Evolutionary conservation across 1,140 invertebrate species (phyloP).

Genomic region (Drosophila sproati): DNA sequence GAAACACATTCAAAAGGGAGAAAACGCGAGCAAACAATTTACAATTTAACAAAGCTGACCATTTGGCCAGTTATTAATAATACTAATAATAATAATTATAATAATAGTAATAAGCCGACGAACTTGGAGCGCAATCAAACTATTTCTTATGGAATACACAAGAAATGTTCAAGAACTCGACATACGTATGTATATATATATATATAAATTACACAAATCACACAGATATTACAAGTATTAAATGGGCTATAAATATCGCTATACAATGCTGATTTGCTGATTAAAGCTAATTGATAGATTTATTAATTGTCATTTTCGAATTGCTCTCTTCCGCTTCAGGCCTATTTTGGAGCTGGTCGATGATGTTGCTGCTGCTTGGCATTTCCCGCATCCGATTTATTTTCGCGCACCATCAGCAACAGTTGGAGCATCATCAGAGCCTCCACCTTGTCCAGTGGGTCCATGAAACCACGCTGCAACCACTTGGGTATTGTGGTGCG

Average conservation of each 20-base stretch:
- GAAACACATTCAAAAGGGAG: constrained; percentile 31
- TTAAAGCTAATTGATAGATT: constrained; percentile 53
- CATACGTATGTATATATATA: not conserved
- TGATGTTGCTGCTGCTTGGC: constrained; percentile 63
- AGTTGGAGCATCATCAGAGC: constrained; percentile 90
- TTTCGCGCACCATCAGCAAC: constrained; percentile 85
- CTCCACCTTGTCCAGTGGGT: constrained; percentile 95
- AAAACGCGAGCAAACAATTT: constrained; percentile 64
- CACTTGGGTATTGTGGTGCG: constrained; percentile 99
- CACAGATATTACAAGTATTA: constrained; percentile 37
- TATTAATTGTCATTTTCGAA: constrained; percentile 60
- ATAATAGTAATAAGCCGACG: constrained; percentile 42
- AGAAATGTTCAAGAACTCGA: constrained; percentile 17
- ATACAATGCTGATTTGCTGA: constrained; percentile 57
- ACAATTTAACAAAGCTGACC: constrained; percentile 41
- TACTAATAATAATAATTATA: constrained; percentile 28
- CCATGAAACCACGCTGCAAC: constrained; percentile 98
- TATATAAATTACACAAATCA: constrained; percentile 22
- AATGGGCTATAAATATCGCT: constrained; percentile 45
- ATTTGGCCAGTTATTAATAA: constrained; percentile 24
- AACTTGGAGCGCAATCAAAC: constrained; percentile 27
- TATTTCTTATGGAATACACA: constrained; percentile 16
- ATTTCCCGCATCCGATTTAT: constrained; percentile 63
- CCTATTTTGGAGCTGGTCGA: constrained; percentile 63
- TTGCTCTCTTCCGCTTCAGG: constrained; percentile 23